Percentiles rank a stretch among this genome's conserved stretches.
These are phyloP conservation scores for Odocoileus hemionus DNA, from an alignment of 2,113 vertebrate species.

Conservation along the genomic window DNA sequence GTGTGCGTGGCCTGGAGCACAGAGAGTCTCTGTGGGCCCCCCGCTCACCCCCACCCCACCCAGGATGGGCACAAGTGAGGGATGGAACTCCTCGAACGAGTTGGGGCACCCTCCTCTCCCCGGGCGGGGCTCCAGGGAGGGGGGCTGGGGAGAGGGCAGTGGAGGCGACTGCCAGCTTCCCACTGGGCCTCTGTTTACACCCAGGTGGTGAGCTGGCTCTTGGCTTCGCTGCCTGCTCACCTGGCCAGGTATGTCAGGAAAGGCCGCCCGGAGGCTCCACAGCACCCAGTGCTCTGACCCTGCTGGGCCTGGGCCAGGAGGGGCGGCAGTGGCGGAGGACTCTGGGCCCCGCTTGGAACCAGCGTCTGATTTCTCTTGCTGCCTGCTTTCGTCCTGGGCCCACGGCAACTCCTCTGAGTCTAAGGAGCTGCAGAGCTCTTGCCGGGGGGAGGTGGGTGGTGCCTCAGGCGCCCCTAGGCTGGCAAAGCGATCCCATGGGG, in stretches of 20 bases:
- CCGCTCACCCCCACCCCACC: neutral
- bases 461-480: neutral
- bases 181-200: constrained; percentile 48
- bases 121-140: neutral
- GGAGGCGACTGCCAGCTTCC: constrained; percentile 52
- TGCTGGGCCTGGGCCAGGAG: neutral
- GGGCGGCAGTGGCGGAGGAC: neutral
- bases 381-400: neutral
- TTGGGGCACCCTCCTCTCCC: constrained; percentile 38
- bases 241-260: constrained; percentile 42
- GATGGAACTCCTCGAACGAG: constrained; percentile 61
- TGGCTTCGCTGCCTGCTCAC: constrained; percentile 19
- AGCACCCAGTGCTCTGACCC: neutral
- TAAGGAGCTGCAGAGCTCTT: rapidly evolving
- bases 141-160: neutral
- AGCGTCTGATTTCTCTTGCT: neutral
- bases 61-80: constrained; percentile 42
- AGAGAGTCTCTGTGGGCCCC: neutral
- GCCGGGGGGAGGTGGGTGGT: neutral
- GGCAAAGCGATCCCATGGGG: too few relatives aligned
- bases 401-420: neutral
- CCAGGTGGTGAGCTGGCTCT: constrained; percentile 55
- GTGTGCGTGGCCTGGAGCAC: neutral
- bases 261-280: neutral
- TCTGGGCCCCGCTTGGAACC: neutral